phyloP scores from a whole-genome alignment of 2,797 vertebrate species.

The Ctenopoma multispine region DNA sequence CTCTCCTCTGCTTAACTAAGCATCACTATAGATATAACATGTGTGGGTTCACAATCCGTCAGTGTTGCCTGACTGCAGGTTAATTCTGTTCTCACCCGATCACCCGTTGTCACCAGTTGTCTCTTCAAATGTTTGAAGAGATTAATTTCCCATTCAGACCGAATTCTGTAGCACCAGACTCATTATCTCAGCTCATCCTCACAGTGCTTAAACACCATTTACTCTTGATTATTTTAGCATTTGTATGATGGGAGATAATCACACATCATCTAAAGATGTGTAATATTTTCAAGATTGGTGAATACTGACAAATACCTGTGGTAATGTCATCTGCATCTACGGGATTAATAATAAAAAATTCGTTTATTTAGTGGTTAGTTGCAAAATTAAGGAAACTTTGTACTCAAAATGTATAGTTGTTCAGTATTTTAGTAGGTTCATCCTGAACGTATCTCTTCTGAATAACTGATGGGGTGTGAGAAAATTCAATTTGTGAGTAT shows the following conservation, averaged over 20 bases:
- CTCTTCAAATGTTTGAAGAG: no score
- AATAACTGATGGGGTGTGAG: conserved; percentile 14
- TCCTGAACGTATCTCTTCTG: neutral
- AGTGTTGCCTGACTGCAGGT: conserved; percentile 33
- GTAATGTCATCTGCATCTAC: neutral
- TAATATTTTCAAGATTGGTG: neutral
- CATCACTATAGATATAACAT: conserved; percentile 36
- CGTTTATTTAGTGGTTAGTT: neutral
- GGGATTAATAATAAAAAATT: neutral
- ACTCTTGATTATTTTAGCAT: conserved; percentile 22
- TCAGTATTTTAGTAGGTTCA: conserved; percentile 27
- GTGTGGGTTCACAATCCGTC: conserved; percentile 36
- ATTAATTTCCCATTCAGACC: conserved; percentile 35
- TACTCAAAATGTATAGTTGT: neutral
- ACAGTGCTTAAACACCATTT: conserved; percentile 27
- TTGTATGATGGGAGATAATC: conserved; percentile 29
- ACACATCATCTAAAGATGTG: conserved; percentile 21
- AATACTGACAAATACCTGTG: neutral
- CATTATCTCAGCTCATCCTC: conserved; percentile 51
- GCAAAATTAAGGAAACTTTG: conserved; percentile 21
- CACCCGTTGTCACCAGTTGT: conserved; percentile 11
- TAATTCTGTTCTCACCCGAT: conserved; percentile 15
- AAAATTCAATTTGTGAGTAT: conserved; percentile 31
- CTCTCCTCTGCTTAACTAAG: conserved; percentile 45
- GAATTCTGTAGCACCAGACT: conserved; percentile 37